Conservation (phyloP, 1,140 invertebrate species). For the Andrena cerasifolii region DNA sequence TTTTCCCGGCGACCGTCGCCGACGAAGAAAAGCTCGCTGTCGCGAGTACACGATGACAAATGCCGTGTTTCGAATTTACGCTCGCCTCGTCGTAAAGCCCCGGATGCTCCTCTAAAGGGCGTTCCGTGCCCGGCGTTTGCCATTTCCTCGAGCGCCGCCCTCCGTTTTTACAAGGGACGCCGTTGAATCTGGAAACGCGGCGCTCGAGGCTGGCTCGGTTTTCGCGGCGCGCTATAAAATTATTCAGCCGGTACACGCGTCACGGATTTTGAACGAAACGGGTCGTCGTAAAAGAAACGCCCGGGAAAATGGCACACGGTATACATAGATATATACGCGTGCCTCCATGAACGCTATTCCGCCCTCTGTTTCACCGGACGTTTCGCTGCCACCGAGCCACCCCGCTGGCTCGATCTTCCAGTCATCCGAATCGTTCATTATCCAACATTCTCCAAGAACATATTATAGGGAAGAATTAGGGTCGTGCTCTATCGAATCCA, state of each 20-base stretch:
- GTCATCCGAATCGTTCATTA: background rate
- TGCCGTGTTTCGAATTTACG: slow-evolving; percentile 25
- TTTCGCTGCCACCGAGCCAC: background rate
- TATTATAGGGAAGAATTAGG: too few relatives aligned
- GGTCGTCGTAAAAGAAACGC: slow-evolving; percentile 26
- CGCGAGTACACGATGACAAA: slow-evolving; percentile 1
- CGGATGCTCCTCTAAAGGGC: slow-evolving; percentile 15
- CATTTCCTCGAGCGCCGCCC: slow-evolving; percentile 19
- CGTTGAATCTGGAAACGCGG: slow-evolving; percentile 25
- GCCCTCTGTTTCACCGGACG: background rate
- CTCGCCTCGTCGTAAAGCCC: slow-evolving; percentile 23
- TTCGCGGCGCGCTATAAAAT: slow-evolving; percentile 28
- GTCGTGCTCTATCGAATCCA: too few relatives aligned
- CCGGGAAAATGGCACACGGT: background rate
- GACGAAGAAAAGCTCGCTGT: background rate
- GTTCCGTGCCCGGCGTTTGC: slow-evolving; percentile 5
- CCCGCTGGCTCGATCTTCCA: background rate
- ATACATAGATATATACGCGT: background rate
- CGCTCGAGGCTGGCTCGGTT: slow-evolving; percentile 2
- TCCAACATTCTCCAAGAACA: background rate
- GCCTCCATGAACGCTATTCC: background rate
- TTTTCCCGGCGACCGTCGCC: background rate
- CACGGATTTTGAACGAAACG: slow-evolving; percentile 26
- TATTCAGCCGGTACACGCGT: slow-evolving; percentile 41
- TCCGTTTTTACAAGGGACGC: slow-evolving; percentile 24